phyloP scores from a whole-genome alignment of 2,888 invertebrate genomes.

The Meiosimyza decipiens region DNA sequence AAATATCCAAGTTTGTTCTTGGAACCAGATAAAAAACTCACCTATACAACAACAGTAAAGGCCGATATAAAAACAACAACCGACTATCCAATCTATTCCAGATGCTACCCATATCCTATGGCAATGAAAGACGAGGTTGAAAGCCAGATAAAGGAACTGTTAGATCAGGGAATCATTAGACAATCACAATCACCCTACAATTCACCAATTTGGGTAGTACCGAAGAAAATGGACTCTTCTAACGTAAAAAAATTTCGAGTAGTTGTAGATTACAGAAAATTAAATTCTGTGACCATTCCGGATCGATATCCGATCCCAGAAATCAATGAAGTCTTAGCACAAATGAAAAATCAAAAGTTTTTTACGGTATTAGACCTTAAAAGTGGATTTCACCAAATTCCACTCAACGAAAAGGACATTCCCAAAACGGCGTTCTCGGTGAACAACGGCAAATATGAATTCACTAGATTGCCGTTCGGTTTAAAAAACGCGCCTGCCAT shows the following conservation, averaged over 20 bases:
- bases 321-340: slow-evolving; percentile 36
- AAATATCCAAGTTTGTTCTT: neutral
- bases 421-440: slow-evolving; percentile 36
- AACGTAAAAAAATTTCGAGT: slow-evolving; percentile 26
- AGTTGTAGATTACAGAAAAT: slow-evolving; percentile 33
- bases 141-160: neutral
- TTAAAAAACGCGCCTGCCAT: slow-evolving; percentile 30
- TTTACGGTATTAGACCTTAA: slow-evolving; percentile 35
- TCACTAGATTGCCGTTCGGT: slow-evolving; percentile 27
- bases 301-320: slow-evolving; percentile 39
- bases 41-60: slow-evolving; percentile 28
- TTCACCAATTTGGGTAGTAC: slow-evolving; percentile 35
- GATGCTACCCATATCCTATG: slow-evolving; percentile 26
- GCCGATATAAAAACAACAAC: slow-evolving; percentile 27
- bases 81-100: slow-evolving; percentile 27
- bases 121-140: slow-evolving; percentile 28
- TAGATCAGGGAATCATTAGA: neutral
- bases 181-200: slow-evolving; percentile 36
- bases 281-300: slow-evolving; percentile 33
- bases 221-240: slow-evolving; percentile 29
- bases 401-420: slow-evolving; percentile 32
- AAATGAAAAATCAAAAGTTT: slow-evolving; percentile 31
- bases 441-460: slow-evolving; percentile 30
- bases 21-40: slow-evolving; percentile 25
- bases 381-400: slow-evolving; percentile 26